These are phyloP conservation scores for Myrmophylax atrothorax DNA, from an alignment of 2,113 vertebrate species.

Conservation along the genomic window DNA sequence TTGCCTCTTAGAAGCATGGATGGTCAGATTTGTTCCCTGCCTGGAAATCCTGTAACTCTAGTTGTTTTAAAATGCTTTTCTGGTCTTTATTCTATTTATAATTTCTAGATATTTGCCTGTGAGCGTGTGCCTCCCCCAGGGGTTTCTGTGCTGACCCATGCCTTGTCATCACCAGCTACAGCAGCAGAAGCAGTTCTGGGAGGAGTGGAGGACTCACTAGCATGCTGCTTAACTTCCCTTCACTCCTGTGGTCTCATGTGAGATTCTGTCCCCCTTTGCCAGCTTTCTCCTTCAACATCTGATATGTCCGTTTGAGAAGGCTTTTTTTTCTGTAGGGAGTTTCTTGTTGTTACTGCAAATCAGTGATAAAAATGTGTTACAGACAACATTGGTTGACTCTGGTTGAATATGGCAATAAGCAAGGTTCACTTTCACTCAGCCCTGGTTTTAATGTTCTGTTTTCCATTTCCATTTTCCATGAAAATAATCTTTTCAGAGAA, in stretches of 20 bases:
- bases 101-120: not conserved
- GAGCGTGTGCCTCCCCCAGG: no score
- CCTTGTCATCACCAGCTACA: not conserved
- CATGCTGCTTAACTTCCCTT: not conserved
- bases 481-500: not conserved
- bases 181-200: not conserved
- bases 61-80: not conserved
- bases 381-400: not conserved
- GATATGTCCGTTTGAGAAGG: not conserved
- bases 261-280: not conserved
- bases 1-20: not conserved
- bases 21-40: not conserved
- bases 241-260: rapidly evolving
- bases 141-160: rapidly evolving
- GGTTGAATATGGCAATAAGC: not conserved
- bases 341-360: not conserved
- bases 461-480: not conserved
- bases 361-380: not conserved
- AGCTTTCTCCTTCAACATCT: not conserved
- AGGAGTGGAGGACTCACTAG: rapidly evolving
- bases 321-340: not conserved
- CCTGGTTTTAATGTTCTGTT: not conserved
- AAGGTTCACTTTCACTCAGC: not conserved
- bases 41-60: not conserved
- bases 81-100: not conserved